A percentile compares a stretch with the other conserved stretches of the same genome.
Conservation (phyloP, 2,888 invertebrate species). For the Dusona sp. region DNA sequence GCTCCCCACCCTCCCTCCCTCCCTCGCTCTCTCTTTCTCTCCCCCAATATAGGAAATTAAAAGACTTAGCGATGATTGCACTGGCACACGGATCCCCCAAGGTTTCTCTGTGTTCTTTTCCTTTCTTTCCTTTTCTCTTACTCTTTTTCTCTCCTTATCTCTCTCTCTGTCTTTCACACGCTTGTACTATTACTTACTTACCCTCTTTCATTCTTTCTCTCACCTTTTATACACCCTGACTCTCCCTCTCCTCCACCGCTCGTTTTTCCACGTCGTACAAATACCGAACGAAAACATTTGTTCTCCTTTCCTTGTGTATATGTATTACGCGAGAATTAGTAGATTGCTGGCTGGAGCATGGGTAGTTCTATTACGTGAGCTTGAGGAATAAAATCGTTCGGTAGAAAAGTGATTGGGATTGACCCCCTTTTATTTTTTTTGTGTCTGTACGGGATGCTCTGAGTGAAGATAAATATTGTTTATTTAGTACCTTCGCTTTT, state of each 20-base stretch:
- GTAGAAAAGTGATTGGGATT: constrained; percentile 82
- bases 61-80: constrained; percentile 84
- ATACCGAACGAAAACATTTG: constrained; percentile 77
- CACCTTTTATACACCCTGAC: constrained; percentile 44
- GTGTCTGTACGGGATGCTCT: neutral
- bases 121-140: constrained; percentile 58
- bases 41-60: constrained; percentile 84
- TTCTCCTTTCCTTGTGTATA: constrained; percentile 75
- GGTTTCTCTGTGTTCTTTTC: constrained; percentile 38
- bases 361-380: constrained; percentile 61
- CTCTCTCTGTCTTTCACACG: constrained; percentile 43
- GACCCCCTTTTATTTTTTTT: constrained; percentile 76
- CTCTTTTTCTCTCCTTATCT: constrained; percentile 56
- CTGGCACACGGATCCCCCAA: constrained; percentile 71
- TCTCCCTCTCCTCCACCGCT: constrained; percentile 52
- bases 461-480: neutral
- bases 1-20: constrained; percentile 36
- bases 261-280: constrained; percentile 43
- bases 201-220: constrained; percentile 46
- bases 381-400: constrained; percentile 71
- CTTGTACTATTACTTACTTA: constrained; percentile 40
- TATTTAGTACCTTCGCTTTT: neutral
- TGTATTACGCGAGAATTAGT: constrained; percentile 77
- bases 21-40: constrained; percentile 67
- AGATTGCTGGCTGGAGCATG: constrained; percentile 73